phyloP scores from a whole-genome alignment of 2,113 vertebrate genomes.

The Dryoscopus gambensis region DNA sequence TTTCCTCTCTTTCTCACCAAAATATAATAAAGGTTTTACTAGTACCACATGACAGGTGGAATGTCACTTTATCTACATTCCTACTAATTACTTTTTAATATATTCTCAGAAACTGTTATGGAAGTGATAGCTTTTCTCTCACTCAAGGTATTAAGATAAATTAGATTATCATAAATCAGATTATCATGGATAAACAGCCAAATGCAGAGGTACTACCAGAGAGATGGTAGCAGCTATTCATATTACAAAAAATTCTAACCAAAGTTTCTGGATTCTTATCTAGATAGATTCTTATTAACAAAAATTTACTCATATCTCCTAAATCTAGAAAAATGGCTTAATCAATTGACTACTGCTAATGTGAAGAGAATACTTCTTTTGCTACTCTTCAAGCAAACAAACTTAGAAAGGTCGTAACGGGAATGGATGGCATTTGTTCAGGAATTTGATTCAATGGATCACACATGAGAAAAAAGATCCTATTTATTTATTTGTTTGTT shows the following conservation, averaged over 20 bases:
- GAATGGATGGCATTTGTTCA: not conserved
- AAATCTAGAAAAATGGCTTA: not conserved
- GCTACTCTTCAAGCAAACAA: not conserved
- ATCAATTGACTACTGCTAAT: not conserved
- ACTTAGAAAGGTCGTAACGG: not conserved
- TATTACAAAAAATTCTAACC: not conserved
- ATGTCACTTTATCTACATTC: not conserved
- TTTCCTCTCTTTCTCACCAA: not conserved
- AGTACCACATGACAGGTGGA: not conserved
- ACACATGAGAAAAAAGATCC: accelerated
- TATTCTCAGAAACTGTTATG: not conserved
- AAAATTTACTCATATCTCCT: not conserved
- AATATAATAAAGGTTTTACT: not conserved
- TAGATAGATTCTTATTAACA: not conserved
- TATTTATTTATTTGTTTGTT: not conserved
- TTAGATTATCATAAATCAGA: not conserved
- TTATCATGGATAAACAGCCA: not conserved
- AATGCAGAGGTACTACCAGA: not conserved
- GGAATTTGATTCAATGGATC: not conserved
- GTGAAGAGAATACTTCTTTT: not conserved
- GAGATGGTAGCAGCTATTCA: not conserved
- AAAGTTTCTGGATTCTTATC: not conserved
- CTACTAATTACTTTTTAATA: not conserved
- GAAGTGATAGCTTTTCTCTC: not conserved
- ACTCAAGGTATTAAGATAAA: not conserved